Percentiles rank a stretch among this genome's conserved stretches.
These are phyloP conservation scores for Nezara viridula DNA, from an alignment of 2,888 invertebrate genomes.

Conservation along the genomic window DNA sequence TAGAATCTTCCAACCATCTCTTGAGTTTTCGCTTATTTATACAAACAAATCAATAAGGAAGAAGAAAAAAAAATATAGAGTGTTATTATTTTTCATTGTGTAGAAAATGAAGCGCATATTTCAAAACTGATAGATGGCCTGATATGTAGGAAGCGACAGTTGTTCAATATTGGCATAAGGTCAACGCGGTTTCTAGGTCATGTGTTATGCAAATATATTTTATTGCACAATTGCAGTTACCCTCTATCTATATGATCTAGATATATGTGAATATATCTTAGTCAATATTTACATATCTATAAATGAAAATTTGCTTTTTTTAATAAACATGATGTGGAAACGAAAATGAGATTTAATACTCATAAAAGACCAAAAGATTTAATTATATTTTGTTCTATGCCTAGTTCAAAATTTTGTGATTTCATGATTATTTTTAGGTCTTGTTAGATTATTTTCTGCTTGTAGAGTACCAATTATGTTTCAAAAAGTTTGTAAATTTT, in stretches of 20 bases:
- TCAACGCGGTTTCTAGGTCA: background rate
- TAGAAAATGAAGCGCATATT: background rate
- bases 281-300: background rate
- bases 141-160: background rate
- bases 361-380: too few relatives aligned
- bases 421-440: too few relatives aligned
- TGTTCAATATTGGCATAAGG: slow-evolving; percentile 8
- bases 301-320: too few relatives aligned
- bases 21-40: too few relatives aligned
- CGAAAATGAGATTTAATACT: too few relatives aligned
- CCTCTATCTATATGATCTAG: background rate
- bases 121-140: background rate
- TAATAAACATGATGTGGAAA: too few relatives aligned
- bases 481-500: too few relatives aligned
- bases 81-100: background rate
- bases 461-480: too few relatives aligned
- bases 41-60: background rate
- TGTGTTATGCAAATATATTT: background rate
- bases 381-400: too few relatives aligned
- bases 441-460: too few relatives aligned
- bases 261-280: background rate
- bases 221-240: background rate
- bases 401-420: too few relatives aligned
- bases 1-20: too few relatives aligned
- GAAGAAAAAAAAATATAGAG: background rate